Percentiles rank a stretch among this genome's conserved stretches.
phyloP scores from a whole-genome alignment of 2,797 vertebrate genomes.

The Lutjanus campechanus region DNA sequence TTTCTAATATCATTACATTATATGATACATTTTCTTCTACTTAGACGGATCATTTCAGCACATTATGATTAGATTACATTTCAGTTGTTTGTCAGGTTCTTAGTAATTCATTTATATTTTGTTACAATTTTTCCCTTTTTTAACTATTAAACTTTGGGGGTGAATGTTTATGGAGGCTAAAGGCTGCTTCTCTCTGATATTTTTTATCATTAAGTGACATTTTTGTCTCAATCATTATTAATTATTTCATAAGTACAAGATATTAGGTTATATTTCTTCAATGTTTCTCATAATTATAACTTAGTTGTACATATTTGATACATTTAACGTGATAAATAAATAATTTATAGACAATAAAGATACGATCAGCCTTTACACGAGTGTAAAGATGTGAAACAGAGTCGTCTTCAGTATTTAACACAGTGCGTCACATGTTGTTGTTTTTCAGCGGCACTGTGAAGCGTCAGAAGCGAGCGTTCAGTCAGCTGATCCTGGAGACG shows the following conservation, averaged over 20 bases:
- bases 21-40: too few species aligned
- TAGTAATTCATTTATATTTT: not conserved
- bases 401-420: not conserved
- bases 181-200: too few species aligned
- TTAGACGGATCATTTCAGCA: too few species aligned
- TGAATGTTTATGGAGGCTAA: too few species aligned
- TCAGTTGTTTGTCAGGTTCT: not conserved
- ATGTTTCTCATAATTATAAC: not conserved
- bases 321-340: too few species aligned
- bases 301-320: not conserved
- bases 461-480: constrained; percentile 85
- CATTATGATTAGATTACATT: too few species aligned
- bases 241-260: not conserved
- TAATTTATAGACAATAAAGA: too few species aligned
- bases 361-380: not conserved
- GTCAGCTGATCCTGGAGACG: constrained; percentile 85
- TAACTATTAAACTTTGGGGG: too few species aligned
- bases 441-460: constrained; percentile 84
- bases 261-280: not conserved
- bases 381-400: not conserved
- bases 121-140: not conserved
- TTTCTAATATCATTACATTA: too few species aligned
- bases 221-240: not conserved
- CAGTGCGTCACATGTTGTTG: not conserved
- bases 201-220: not conserved